Evolutionary conservation across 2,888 invertebrate species (phyloP).

Genomic region (Monopis laevigella): DNA sequence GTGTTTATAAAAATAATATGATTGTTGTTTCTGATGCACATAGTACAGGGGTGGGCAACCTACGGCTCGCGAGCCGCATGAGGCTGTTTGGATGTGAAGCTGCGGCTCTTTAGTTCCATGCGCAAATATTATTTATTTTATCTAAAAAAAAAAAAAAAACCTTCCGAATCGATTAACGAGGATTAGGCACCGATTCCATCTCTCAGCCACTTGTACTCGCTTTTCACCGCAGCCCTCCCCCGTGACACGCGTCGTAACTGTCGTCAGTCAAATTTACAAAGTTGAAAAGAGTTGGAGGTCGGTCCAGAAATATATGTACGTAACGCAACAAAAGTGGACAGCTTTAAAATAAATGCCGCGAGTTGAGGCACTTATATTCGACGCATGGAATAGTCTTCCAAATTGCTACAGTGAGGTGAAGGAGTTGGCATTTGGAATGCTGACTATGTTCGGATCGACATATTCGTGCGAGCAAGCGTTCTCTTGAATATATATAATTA

Average conservation of each 20-base stretch:
- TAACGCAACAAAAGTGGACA: conserved; percentile 24
- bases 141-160: too few relatives aligned
- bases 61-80: too few relatives aligned
- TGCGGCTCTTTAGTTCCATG: too few relatives aligned
- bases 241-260: background rate
- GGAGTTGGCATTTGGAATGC: conserved; percentile 25
- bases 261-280: too few relatives aligned
- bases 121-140: too few relatives aligned
- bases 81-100: too few relatives aligned
- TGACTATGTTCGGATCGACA: conserved; percentile 17
- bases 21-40: too few relatives aligned
- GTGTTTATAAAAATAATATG: too few relatives aligned
- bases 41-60: too few relatives aligned
- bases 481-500: conserved; percentile 23
- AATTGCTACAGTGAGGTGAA: conserved; percentile 25
- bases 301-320: conserved; percentile 23
- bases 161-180: too few relatives aligned
- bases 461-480: conserved; percentile 22
- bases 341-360: conserved; percentile 25
- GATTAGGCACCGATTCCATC: too few relatives aligned
- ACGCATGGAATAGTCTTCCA: conserved; percentile 28
- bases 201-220: background rate
- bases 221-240: background rate
- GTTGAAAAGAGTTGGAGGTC: conserved; percentile 27
- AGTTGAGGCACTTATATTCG: conserved; percentile 26